Percentiles rank a stretch among this genome's conserved stretches.
phyloP scores from a whole-genome alignment of 2,113 vertebrate genomes.

The Oncorhynchus tshawytscha region DNA sequence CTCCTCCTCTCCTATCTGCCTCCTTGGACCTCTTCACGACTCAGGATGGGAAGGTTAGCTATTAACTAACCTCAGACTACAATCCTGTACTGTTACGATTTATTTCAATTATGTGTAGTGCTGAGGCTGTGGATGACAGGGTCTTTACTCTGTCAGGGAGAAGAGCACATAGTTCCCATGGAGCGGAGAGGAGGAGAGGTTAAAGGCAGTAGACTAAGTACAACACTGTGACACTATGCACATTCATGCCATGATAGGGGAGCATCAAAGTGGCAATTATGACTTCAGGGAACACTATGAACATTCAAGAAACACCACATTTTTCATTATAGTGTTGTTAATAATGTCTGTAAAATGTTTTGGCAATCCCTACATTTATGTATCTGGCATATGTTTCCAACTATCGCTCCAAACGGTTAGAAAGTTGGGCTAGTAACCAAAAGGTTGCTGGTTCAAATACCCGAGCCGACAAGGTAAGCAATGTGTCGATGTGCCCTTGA shows the following conservation, averaged over 20 bases:
- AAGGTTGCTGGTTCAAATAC: too few species aligned
- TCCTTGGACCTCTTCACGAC: conserved; percentile 62
- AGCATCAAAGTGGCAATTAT: not conserved
- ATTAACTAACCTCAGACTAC: conserved; percentile 77
- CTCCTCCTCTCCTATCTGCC: conserved; percentile 30
- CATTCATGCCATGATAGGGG: not conserved
- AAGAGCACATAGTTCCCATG: conserved; percentile 23
- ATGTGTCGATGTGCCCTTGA: too few species aligned
- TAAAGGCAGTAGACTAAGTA: not conserved
- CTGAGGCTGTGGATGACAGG: conserved; percentile 77
- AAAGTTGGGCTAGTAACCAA: too few species aligned
- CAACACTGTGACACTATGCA: not conserved
- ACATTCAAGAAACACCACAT: too few species aligned
- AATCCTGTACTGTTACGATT: conserved; percentile 78
- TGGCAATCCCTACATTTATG: too few species aligned
- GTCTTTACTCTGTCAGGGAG: conserved; percentile 63
- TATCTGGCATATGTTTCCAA: too few species aligned
- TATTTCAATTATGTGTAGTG: conserved; percentile 82
- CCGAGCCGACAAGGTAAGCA: too few species aligned
- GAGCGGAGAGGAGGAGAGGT: not conserved
- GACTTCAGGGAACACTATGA: too few species aligned
- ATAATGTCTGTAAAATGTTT: too few species aligned
- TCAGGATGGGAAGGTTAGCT: conserved; percentile 71
- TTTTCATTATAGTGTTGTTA: too few species aligned
- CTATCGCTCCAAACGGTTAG: too few species aligned